Percentiles rank a stretch among this genome's conserved stretches.
phyloP scores from a whole-genome alignment of 2,113 vertebrate genomes.

The Rhizomys pruinosus region DNA sequence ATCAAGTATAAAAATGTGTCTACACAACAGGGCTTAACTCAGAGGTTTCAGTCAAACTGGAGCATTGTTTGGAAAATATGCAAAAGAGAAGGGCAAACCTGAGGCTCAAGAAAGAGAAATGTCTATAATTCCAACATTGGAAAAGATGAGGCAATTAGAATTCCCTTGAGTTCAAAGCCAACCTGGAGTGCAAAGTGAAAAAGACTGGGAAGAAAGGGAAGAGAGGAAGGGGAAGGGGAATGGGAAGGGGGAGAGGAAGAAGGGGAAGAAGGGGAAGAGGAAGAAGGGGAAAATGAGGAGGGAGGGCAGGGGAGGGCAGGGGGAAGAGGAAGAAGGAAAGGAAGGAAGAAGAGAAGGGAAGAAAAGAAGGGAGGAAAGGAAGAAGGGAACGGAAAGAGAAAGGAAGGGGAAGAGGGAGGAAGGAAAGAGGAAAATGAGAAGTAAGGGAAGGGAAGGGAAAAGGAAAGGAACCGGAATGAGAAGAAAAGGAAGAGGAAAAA shows the following conservation, averaged over 20 bases:
- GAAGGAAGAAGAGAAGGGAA: not conserved
- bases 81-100: not conserved
- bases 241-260: not conserved
- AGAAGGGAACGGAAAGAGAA: too few relatives aligned
- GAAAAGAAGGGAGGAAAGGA: too few relatives aligned
- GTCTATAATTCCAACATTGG: not conserved
- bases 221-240: too few relatives aligned
- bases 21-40: not conserved
- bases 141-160: not conserved
- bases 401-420: too few relatives aligned
- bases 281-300: too few relatives aligned
- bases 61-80: not conserved
- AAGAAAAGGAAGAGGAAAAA: not conserved
- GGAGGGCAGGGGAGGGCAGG: not conserved
- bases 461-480: too few relatives aligned
- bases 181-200: not conserved
- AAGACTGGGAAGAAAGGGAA: not conserved
- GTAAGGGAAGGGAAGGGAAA: too few relatives aligned
- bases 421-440: not conserved
- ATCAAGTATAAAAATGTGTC: not conserved
- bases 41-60: not conserved
- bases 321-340: not conserved
- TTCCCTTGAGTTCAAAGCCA: not conserved
- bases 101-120: not conserved
- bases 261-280: too few relatives aligned